A percentile compares a stretch with the other conserved stretches of the same genome.
phyloP scores from a whole-genome alignment of 1,140 invertebrate genomes.

The Pogonomyrmex barbatus region DNA sequence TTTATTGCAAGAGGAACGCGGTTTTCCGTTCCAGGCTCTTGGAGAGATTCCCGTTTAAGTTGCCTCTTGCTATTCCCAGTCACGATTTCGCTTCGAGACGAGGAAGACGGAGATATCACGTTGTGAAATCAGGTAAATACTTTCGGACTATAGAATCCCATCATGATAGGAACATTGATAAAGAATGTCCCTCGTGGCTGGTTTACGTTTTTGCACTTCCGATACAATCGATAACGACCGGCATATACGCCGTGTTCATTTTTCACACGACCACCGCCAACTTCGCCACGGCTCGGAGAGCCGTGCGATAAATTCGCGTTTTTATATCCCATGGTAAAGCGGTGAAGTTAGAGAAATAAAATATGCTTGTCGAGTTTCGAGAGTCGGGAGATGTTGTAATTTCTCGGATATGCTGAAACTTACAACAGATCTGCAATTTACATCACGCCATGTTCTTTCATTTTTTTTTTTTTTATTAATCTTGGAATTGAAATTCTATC shows the following conservation, averaged over 20 bases:
- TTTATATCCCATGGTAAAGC: constrained; percentile 29
- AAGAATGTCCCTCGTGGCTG: constrained; percentile 27
- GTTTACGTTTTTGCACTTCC: neutral
- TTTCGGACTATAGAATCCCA: constrained; percentile 12
- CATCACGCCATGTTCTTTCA: neutral
- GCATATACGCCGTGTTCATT: constrained; percentile 19
- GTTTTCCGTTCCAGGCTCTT: constrained; percentile 8
- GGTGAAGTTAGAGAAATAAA: constrained; percentile 46
- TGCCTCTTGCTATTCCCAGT: constrained; percentile 10
- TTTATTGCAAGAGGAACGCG: constrained; percentile 24
- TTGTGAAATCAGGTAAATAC: constrained; percentile 43
- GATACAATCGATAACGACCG: constrained; percentile 44
- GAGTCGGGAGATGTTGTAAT: constrained; percentile 38
- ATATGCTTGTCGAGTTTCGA: constrained; percentile 25
- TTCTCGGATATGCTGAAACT: constrained; percentile 57
- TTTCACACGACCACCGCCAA: constrained; percentile 22
- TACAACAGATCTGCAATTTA: neutral
- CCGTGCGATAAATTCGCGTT: constrained; percentile 46
- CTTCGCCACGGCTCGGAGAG: neutral
- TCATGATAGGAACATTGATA: constrained; percentile 60
- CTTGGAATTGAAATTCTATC: neutral
- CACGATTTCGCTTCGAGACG: constrained; percentile 31
- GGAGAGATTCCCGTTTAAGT: neutral
- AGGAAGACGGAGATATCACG: constrained; percentile 27
- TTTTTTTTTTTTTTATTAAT: constrained; percentile 10